Evolutionary conservation across 2,888 invertebrate genomes (phyloP).

Genomic region (Bursaphelenchus okinawaensis): DNA sequence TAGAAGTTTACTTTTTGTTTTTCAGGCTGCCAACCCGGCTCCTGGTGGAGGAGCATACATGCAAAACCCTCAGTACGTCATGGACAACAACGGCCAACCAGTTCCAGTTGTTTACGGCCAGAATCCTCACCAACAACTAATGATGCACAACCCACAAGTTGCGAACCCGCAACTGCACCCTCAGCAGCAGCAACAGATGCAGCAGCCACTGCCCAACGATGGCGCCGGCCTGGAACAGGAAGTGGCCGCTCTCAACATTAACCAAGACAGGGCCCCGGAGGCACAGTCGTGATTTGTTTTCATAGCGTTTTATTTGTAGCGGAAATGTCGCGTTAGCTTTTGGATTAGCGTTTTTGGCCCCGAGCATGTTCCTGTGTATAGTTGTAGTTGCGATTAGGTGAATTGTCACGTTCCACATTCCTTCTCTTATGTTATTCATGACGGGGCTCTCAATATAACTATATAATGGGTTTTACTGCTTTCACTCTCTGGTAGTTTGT

Average conservation of each 20-base stretch:
- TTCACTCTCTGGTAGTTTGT: neutral
- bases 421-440: neutral
- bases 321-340: no score
- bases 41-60: no score
- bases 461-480: neutral
- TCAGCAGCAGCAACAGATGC: neutral
- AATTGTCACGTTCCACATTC: no score
- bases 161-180: no score
- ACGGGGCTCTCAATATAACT: neutral
- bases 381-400: no score
- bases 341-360: no score
- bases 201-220: neutral
- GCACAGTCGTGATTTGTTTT: no score
- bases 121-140: neutral
- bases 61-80: neutral
- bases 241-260: neutral
- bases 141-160: neutral
- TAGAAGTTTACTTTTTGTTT: neutral
- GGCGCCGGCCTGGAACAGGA: neutral
- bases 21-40: neutral
- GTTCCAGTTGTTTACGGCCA: neutral
- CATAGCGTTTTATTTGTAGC: no score
- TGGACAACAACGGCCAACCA: neutral
- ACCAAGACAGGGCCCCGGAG: neutral
- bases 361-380: no score